These are phyloP conservation scores for Buphagus erythrorhynchus DNA, from an alignment of 2,797 vertebrate species.

Conservation along the genomic window DNA sequence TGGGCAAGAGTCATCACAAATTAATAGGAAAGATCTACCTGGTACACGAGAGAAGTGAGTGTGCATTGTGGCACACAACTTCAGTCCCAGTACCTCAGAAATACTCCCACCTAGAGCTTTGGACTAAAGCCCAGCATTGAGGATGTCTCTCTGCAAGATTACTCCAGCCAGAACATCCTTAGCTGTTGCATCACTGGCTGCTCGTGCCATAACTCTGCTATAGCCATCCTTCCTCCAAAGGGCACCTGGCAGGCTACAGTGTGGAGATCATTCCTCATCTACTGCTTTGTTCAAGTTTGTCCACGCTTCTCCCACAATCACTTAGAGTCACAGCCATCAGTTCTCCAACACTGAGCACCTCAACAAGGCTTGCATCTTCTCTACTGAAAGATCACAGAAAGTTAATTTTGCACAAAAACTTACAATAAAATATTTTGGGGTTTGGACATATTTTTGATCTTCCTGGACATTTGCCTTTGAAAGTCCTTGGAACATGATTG, in stretches of 20 bases:
- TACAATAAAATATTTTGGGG: background rate
- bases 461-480: background rate
- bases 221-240: background rate
- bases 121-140: background rate
- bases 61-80: background rate
- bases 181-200: background rate
- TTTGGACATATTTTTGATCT: background rate
- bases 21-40: background rate
- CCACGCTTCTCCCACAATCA: background rate
- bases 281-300: background rate
- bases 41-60: background rate
- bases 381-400: background rate
- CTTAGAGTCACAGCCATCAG: background rate
- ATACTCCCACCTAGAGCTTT: background rate
- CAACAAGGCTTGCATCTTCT: background rate
- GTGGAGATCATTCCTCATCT: background rate
- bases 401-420: background rate
- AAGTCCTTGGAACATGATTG: background rate
- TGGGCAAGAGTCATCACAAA: background rate
- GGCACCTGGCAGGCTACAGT: background rate
- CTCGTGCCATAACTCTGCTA: background rate
- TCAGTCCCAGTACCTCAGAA: background rate
- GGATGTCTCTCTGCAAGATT: background rate
- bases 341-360: background rate
- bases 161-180: background rate